phyloP scores from a whole-genome alignment of 2,797 vertebrate species.

The Mallotus villosus region DNA sequence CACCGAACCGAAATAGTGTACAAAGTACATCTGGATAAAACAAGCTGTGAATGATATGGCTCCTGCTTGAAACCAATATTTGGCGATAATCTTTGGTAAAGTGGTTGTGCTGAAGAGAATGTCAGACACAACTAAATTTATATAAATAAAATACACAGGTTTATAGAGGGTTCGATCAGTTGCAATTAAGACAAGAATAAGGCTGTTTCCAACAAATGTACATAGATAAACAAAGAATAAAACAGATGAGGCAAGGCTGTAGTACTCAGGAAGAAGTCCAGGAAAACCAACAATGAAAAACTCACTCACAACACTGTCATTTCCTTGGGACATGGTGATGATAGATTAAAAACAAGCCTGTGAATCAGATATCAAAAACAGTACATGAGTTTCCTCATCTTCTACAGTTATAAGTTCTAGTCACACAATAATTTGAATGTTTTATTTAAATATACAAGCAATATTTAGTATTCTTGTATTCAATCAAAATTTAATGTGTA shows the following conservation, averaged over 20 bases:
- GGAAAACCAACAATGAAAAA: constrained; percentile 74
- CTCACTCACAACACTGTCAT: constrained; percentile 56
- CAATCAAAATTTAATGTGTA: no score
- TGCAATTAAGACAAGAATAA: constrained; percentile 56
- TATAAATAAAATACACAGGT: constrained; percentile 65
- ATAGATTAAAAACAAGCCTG: neutral
- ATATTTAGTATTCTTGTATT: no score
- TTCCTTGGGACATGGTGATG: constrained; percentile 48
- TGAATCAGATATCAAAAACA: no score
- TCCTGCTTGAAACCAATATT: constrained; percentile 67
- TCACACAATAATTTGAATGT: no score
- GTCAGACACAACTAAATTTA: constrained; percentile 63
- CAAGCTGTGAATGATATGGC: constrained; percentile 64
- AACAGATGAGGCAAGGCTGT: constrained; percentile 45
- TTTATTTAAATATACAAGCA: no score
- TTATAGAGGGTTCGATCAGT: constrained; percentile 62
- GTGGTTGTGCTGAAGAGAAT: constrained; percentile 69
- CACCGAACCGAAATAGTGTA: constrained; percentile 65
- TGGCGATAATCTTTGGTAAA: constrained; percentile 72
- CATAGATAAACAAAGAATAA: constrained; percentile 60
- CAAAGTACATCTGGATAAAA: constrained; percentile 70
- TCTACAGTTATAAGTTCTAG: no score
- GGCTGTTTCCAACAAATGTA: constrained; percentile 62
- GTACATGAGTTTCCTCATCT: no score
- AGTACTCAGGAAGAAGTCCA: constrained; percentile 58